These are phyloP conservation scores for Lycophotia porphyrea DNA, from an alignment of 2,888 invertebrate species.

Conservation along the genomic window DNA sequence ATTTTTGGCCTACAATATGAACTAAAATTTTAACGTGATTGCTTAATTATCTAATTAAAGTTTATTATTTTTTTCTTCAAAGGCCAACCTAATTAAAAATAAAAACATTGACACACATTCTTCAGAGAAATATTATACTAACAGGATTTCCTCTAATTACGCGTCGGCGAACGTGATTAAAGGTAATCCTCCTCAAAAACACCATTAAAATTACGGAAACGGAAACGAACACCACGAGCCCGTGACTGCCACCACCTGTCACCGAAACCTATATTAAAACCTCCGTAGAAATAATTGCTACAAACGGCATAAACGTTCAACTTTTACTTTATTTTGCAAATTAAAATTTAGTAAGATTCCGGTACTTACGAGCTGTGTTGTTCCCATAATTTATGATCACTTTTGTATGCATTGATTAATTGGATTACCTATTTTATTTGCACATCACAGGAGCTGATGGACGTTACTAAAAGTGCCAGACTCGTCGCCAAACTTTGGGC, in stretches of 20 bases:
- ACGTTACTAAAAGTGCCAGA: too few species aligned
- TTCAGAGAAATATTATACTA: neutral
- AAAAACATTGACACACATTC: neutral
- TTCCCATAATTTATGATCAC: conserved; percentile 57
- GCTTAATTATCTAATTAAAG: neutral
- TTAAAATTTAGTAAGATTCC: conserved; percentile 70
- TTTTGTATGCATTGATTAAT: conserved; percentile 75
- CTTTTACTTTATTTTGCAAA: conserved; percentile 70
- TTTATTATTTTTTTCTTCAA: neutral
- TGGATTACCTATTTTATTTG: conserved; percentile 49
- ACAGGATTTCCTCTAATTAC: conserved; percentile 25
- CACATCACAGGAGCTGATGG: too few species aligned
- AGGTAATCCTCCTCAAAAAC: conserved; percentile 14
- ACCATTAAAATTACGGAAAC: conserved; percentile 45
- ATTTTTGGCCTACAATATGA: neutral
- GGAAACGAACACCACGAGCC: conserved; percentile 61
- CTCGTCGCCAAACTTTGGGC: too few species aligned
- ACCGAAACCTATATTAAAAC: conserved; percentile 71
- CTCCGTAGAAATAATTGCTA: conserved; percentile 71
- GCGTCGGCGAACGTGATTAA: neutral
- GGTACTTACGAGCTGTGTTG: conserved; percentile 35
- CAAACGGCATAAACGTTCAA: conserved; percentile 69
- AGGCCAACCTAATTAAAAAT: neutral
- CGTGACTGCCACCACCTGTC: conserved; percentile 79
- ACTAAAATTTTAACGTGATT: neutral